Evolutionary conservation across 1,140 invertebrate species (phyloP), one percentile per base, ranked within the genome.

Genomic region (Pygmarrhopalites habei): DNA sequence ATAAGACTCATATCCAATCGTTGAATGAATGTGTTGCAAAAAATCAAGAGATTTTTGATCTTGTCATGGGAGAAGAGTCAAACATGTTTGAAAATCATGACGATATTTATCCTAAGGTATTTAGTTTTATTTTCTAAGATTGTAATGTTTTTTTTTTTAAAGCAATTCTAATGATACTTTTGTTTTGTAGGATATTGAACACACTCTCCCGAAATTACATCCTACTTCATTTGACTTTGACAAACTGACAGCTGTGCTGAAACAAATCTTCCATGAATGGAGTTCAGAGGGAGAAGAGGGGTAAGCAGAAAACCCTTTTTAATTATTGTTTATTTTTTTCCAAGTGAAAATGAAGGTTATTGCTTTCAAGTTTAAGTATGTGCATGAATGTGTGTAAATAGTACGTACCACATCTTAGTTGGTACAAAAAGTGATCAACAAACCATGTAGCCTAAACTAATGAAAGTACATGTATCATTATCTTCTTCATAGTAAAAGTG

Each of bases 191-290:
- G 35, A 39, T 17, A 53, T 21, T 60, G 0, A 15, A 21, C 14
- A 29, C 1, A 43, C 19, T 15, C 43, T 43, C 41, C 39, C 56
- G 17, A 28, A 25, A 15, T 3, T 52, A 26, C 32, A 60, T 14
- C 73, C 73, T 3, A 73, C 66, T 57, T 51, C 57, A 17, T 65
- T 78, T 62, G 87, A 87, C 73, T 82, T 88, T 72, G 87, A 90
- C 69, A 91, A 93, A 76, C 89, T 96, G 2, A 88, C 93, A 74
- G 88, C 89, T 28, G 92, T 93, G 3, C 79, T 99, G 62, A 96
- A 96, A 75, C 93, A 98, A 74, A 84, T 99, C 73, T 89, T 93
- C 4, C 79, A 96, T 25, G 96, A 99, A 77, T 99, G 96, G 96
- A 93, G 90, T 72, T 74, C 78, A 0, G 85, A 87, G 60, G 95